phyloP scores from a whole-genome alignment of 1,140 invertebrate genomes.

The Zaprionus gabonicus region DNA sequence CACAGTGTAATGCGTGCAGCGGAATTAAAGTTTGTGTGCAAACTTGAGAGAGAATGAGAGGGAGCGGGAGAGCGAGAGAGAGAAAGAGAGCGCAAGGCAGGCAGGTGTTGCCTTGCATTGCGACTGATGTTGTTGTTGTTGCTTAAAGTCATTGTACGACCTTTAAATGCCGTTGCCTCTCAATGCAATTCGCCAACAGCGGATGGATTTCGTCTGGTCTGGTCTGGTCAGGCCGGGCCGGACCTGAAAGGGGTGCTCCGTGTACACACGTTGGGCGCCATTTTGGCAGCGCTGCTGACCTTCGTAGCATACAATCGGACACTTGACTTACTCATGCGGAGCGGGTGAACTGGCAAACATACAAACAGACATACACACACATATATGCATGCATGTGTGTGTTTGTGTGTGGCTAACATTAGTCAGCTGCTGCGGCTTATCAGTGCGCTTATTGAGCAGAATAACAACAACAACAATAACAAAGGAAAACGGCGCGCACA shows the following conservation, averaged over 20 bases:
- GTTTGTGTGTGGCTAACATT: slow-evolving; percentile 15
- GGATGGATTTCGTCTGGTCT: slow-evolving; percentile 26
- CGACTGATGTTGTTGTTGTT: slow-evolving; percentile 18
- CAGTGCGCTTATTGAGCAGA: slow-evolving; percentile 19
- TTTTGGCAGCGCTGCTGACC: slow-evolving; percentile 8
- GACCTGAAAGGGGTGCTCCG: too few relatives aligned
- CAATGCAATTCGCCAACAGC: slow-evolving; percentile 39
- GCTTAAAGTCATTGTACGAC: slow-evolving; percentile 66
- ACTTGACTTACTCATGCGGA: slow-evolving; percentile 9
- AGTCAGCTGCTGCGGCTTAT: slow-evolving; percentile 35
- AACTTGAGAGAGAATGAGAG: neutral
- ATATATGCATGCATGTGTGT: neutral
- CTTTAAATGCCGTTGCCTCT: slow-evolving; percentile 62
- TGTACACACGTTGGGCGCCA: neutral
- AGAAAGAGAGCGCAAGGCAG: slow-evolving; percentile 6
- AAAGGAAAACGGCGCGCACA: slow-evolving; percentile 3
- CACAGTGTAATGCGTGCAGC: slow-evolving; percentile 5
- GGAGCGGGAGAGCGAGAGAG: slow-evolving; percentile 2
- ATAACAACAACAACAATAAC: slow-evolving; percentile 18
- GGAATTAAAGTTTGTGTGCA: neutral
- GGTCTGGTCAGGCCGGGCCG: too few relatives aligned
- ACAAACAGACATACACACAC: neutral
- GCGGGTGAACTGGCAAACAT: neutral
- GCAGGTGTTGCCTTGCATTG: slow-evolving; percentile 41
- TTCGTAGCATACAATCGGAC: slow-evolving; percentile 3